Conservation (phyloP, 2,113 vertebrate species). For the Nesogale talazaci region DNA sequence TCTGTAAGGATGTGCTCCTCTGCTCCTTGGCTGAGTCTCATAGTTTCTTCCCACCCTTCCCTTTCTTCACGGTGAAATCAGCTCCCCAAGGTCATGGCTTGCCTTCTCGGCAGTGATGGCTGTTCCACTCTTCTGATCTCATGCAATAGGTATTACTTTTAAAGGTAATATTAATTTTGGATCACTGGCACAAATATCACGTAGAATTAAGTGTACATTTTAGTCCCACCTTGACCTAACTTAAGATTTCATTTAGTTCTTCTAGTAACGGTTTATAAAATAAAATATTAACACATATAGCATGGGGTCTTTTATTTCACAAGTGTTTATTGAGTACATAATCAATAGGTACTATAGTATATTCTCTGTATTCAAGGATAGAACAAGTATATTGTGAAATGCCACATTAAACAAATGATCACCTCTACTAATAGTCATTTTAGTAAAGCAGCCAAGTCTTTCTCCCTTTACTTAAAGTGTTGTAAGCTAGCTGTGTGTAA, state of each 20-base stretch:
- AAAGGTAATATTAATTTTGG: too few species aligned
- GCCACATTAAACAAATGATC: background rate
- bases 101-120: background rate
- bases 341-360: fast-evolving
- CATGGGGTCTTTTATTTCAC: constrained; percentile 24
- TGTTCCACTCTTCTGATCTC: background rate
- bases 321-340: background rate
- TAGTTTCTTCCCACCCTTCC: background rate
- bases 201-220: constrained; percentile 11
- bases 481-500: background rate
- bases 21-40: background rate
- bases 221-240: background rate
- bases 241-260: constrained; percentile 15
- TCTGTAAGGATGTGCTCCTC: background rate
- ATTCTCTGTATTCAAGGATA: background rate
- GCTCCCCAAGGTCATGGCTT: background rate
- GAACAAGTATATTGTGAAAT: background rate
- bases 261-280: constrained; percentile 24
- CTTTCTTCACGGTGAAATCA: constrained; percentile 3
- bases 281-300: constrained; percentile 27
- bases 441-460: background rate
- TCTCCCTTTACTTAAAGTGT: background rate
- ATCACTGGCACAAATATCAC: background rate
- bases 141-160: background rate
- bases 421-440: background rate